phyloP scores from a whole-genome alignment of 2,113 vertebrate species.

The Ochotona princeps region DNA sequence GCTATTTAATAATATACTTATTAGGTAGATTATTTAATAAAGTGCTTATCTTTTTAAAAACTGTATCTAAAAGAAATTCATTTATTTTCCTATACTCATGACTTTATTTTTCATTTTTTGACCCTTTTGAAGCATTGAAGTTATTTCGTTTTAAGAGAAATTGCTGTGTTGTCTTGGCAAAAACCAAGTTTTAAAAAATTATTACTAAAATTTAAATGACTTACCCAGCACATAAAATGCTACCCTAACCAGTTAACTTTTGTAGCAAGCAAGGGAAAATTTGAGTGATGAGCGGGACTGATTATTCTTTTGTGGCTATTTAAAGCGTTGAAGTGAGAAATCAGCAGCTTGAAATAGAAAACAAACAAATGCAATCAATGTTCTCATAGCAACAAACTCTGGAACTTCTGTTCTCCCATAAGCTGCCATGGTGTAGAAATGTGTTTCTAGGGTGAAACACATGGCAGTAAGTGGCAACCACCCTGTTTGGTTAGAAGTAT shows the following conservation, averaged over 20 bases:
- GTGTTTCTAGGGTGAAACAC: not conserved
- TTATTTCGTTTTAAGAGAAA: not conserved
- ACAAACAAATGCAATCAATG: slow-evolving; percentile 74
- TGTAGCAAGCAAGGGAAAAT: slow-evolving; percentile 11
- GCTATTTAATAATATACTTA: not conserved
- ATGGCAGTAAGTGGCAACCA: not conserved
- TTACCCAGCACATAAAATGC: slow-evolving; percentile 23
- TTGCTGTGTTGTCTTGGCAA: not conserved
- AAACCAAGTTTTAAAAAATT: slow-evolving; percentile 28
- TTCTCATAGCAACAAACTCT: slow-evolving; percentile 79
- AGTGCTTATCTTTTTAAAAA: not conserved
- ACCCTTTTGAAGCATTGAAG: not conserved
- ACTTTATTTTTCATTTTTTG: slow-evolving; percentile 10
- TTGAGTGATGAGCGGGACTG: slow-evolving; percentile 49
- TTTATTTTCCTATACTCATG: not conserved
- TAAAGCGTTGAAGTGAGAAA: slow-evolving; percentile 66
- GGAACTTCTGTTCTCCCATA: slow-evolving; percentile 10
- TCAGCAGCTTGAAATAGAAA: slow-evolving; percentile 65
- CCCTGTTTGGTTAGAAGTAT: not conserved
- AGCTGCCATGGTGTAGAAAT: slow-evolving; percentile 32
- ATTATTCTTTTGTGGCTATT: slow-evolving; percentile 74
- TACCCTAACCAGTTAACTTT: slow-evolving; percentile 1
- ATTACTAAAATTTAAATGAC: slow-evolving; percentile 47
- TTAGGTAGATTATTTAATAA: not conserved
- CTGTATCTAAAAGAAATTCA: not conserved